Base-by-base conservation (phyloP, 2,888 invertebrate species). In the Hemaris fuciformis region DNA sequence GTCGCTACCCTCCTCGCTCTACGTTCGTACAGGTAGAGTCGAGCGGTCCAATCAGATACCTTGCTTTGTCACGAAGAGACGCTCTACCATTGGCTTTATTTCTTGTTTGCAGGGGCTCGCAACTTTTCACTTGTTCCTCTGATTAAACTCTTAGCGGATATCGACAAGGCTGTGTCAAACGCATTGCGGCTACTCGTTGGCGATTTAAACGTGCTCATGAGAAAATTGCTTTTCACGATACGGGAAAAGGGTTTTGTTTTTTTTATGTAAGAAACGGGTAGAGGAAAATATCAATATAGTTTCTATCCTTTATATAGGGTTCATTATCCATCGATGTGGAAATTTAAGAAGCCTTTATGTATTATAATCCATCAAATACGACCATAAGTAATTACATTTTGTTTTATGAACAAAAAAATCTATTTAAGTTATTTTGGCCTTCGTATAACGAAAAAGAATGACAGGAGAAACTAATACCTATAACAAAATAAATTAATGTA, bases 121-220 rank as follows among this genome's bases (percentile, higher is more conserved):
- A 53, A 53, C 53, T 31, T 48, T 31, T 53, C 53, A 53, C 48
- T 48, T 27, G 53, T 31, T 53, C 53, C 53, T 53, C 53, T 53
- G 53, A 53, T 53, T 53, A 53, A 53, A 53, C 53, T 31, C 27
- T 53, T 18, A 18, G 31, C 18, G 48, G 46, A 27, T 53, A 31
- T 53, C 31, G 53, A 31, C 27, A n/a, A 46, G 27, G 18, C 27
- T 53, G 53, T 27, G 18, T 27, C 53, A 53, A 53, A 53, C n/a
- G 27, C 23, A 48, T 31, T 53, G 15, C 10, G 53, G 38, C n/a
- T 3, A 38, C 38, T n/a, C 3, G 38, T 38, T n/a, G 27, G 38
- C 10, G n/a, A n/a, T 38, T 38, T 38, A 38, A 38, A 38, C 38
- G 13, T n/a, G 38, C 38, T 38, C 38, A 38, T 38, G 38, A 38